Evolutionary conservation across 2,888 invertebrate genomes (phyloP), one percentile per base, ranked within the genome.

Genomic region (Labia minor): DNA sequence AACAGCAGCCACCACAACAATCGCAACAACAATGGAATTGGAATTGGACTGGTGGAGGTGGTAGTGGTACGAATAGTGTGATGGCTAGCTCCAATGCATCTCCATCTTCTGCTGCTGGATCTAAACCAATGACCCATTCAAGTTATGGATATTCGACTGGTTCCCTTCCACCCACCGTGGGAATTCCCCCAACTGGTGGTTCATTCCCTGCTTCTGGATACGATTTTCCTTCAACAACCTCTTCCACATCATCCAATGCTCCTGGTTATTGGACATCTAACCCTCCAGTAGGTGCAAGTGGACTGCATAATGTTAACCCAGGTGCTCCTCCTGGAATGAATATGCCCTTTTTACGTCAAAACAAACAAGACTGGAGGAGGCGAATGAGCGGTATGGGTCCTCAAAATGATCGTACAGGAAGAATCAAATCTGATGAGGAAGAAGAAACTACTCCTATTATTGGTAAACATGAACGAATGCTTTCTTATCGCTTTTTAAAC

Each of bases 281-380:
- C 11, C 69, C 75, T 63, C 73, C 77, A 20, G 71, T 73, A 26
- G 72, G 70, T 67, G 62, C 65, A 18, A 63, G 70, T 19, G 71
- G 74, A 61, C 72, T 75, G 65, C 76, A 77, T 37, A 75, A 76
- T 37, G 76, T 75, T 66, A 76, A 77, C 10, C 73, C 76, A 70
- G 75, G 77, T 6, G 72, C 73, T 37, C 72, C 72, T 19, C 68
- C 73, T 33, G 74, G 73, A 69, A 76, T 74, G 67, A 74, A 67
- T 37, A 73, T 76, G 19, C 75, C 75, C 21, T 71, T 71, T 64
- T 69, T 71, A 21, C 65, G 71, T 19, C 69, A 69, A 26, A 70
- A 69, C 61, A 67, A 70, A 1, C 71, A 68, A 21, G 70, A 71
- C 21, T 71, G 71, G 71, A 67, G 67, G 21, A 67, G 70, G 19